A percentile compares a stretch with the other conserved stretches of the same genome.
Evolutionary conservation across 2,888 invertebrate species (phyloP).

Genomic region (Hyposoter didymator): DNA sequence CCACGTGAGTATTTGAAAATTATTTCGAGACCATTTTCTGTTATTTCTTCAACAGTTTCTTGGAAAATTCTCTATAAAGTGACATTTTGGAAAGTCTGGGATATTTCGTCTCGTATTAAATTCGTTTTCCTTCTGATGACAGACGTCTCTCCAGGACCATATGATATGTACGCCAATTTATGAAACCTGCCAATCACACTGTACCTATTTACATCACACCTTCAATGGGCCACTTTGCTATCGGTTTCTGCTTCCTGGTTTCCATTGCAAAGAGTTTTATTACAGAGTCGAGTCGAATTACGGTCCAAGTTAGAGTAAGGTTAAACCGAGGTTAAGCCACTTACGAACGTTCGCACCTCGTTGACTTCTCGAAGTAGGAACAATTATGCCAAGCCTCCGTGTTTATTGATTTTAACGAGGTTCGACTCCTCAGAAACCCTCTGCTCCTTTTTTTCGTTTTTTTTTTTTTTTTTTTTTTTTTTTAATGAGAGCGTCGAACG

Average conservation of each 20-base stretch:
- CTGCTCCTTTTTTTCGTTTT: not conserved
- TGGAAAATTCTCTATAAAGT: too few species aligned
- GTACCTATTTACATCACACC: slow-evolving; percentile 14
- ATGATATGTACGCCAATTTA: slow-evolving; percentile 36
- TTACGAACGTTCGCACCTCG: slow-evolving; percentile 52
- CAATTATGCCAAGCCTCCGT: slow-evolving; percentile 27
- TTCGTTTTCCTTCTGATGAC: not conserved
- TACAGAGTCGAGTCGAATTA: slow-evolving; percentile 32
- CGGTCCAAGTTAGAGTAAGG: slow-evolving; percentile 10
- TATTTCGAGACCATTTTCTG: not conserved
- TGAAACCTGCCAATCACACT: slow-evolving; percentile 45
- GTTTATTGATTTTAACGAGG: slow-evolving; percentile 27
- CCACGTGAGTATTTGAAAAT: not conserved
- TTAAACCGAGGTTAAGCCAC: slow-evolving; percentile 4
- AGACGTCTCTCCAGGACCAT: slow-evolving; percentile 44
- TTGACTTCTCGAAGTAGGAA: slow-evolving; percentile 37
- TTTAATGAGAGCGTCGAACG: not conserved
- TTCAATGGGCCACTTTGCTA: slow-evolving; percentile 30
- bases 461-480: not conserved
- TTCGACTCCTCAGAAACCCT: not conserved
- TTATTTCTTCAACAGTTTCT: not conserved
- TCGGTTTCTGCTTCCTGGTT: slow-evolving; percentile 60
- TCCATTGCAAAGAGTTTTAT: slow-evolving; percentile 15
- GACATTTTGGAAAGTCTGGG: not conserved
- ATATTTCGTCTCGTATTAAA: not conserved